A percentile compares a stretch with the other conserved stretches of the same genome.
Evolutionary conservation across 2,797 vertebrate genomes (phyloP).

Genomic region (Balearica regulorum): DNA sequence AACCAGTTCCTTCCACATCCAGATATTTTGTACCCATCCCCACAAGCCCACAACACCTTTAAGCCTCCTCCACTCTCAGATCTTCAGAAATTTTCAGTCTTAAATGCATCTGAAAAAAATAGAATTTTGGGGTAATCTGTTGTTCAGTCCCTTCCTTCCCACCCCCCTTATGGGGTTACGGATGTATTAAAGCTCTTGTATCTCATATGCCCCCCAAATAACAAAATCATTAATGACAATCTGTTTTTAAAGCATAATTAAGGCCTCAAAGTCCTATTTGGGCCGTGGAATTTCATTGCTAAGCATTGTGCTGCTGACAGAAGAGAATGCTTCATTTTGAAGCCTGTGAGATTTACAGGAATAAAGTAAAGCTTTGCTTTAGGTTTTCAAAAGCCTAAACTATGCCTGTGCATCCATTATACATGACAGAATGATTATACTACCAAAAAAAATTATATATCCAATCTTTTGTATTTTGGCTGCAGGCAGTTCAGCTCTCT

Average conservation of each 20-base stretch:
- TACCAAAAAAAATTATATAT: background rate
- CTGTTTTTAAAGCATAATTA: background rate
- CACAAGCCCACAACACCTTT: background rate
- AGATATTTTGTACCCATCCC: background rate
- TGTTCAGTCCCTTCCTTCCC: background rate
- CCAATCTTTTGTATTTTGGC: background rate
- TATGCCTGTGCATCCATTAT: slow-evolving; percentile 17
- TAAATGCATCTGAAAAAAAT: background rate
- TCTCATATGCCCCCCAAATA: background rate
- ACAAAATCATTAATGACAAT: background rate
- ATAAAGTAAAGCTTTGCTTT: slow-evolving; percentile 54
- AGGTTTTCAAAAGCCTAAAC: slow-evolving; percentile 38
- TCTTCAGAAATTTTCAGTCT: background rate
- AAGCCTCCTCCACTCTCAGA: background rate
- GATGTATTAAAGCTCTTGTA: background rate
- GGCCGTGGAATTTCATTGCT: slow-evolving; percentile 18
- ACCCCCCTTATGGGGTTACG: background rate
- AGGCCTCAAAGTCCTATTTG: background rate
- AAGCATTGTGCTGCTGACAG: slow-evolving; percentile 9
- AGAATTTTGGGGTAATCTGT: background rate
- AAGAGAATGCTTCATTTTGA: slow-evolving; percentile 38
- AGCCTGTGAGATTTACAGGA: slow-evolving; percentile 51
- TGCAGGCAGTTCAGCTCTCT: background rate
- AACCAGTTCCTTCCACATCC: background rate
- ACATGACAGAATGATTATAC: slow-evolving; percentile 31